These are phyloP conservation scores for Odontamblyopus lacepedii DNA, from an alignment of 2,797 vertebrate species.

Conservation along the genomic window DNA sequence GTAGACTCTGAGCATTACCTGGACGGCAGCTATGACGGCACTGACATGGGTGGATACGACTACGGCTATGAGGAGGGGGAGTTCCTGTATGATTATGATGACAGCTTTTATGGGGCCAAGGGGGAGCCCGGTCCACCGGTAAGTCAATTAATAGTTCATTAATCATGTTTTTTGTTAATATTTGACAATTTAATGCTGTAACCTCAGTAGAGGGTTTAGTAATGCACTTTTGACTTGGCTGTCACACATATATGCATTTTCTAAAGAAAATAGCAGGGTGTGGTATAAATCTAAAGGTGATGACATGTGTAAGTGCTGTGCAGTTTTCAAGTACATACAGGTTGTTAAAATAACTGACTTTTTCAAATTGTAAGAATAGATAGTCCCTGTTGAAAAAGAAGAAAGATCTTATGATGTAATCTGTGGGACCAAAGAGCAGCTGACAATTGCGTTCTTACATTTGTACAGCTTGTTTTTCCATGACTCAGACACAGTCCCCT, in stretches of 20 bases:
- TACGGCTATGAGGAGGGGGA: constrained; percentile 89
- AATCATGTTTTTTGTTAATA: constrained; percentile 6
- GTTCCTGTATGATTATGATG: constrained; percentile 84
- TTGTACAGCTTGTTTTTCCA: constrained; percentile 41
- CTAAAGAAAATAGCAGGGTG: constrained; percentile 41
- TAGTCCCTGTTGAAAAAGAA: constrained; percentile 16
- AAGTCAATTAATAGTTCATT: constrained; percentile 73
- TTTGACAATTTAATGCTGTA: not conserved
- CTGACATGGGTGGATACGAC: constrained; percentile 82
- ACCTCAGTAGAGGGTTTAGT: not conserved
- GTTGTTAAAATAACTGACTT: constrained; percentile 61
- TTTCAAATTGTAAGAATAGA: constrained; percentile 16
- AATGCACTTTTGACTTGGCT: constrained; percentile 36
- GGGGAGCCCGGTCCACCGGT: constrained; percentile 93
- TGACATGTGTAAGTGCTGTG: constrained; percentile 53
- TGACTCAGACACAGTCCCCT: not conserved
- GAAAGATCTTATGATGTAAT: constrained; percentile 30
- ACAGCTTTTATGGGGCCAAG: constrained; percentile 85
- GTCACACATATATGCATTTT: constrained; percentile 16
- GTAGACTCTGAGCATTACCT: constrained; percentile 71
- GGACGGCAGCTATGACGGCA: constrained; percentile 79
- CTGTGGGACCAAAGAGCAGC: constrained; percentile 20
- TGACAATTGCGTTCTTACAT: constrained; percentile 6
- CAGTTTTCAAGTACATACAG: constrained; percentile 64
- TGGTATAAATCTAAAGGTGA: constrained; percentile 62